Base-by-base conservation (phyloP, 2,888 invertebrate genomes). In the Drosophila parthenogenetica region DNA sequence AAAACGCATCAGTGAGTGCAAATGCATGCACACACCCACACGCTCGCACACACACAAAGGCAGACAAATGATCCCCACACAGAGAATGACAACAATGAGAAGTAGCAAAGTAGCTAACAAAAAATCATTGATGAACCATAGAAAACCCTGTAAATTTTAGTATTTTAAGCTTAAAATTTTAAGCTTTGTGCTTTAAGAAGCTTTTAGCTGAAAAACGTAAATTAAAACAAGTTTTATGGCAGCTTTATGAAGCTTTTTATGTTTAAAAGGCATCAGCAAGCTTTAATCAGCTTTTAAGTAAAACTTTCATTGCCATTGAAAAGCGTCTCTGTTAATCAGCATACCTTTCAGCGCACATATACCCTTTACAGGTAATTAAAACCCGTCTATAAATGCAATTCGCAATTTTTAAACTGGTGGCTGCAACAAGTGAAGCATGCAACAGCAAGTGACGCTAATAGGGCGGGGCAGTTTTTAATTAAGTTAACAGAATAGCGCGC, bases 1-100 rank as follows among this genome's bases (percentile, higher is more conserved):
- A 77, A 74, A 79, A 69, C 70, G 72, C 87, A 77, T 87, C 81
- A 81, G 68, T 22, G 51, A 55, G 2, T 57, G 43, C 68, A 55
- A 50, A 45, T 42, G 43, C 25, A 57, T 19, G 32, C 50, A 37
- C 39, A 49, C n/a, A 53, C 8, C 40, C 45, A 46, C 25, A 25
- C 46, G 13, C 11, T 1, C 11, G 2, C 14, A 17, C 35, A 19
- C 8, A 8, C 13, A 45, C 37, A 45, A 22, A 19, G 14, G 13
- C 37, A 46, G 16, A 57, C 54, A 43, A 57, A 22, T 57, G 25
- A 4, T 45, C 2, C 13, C 14, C 14, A 35, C 3, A 17, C 22
- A 45, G 49, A 39, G 45, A 42, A 42, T 16, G 46, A 45, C 53
- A 7, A 40, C 32, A 54, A 49, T 59, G 22, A 68, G 57, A 51